Percentiles rank a stretch among this genome's conserved stretches.
These are phyloP conservation scores for Leptura quadrifasciata DNA, from an alignment of 2,888 invertebrate genomes.

Conservation along the genomic window DNA sequence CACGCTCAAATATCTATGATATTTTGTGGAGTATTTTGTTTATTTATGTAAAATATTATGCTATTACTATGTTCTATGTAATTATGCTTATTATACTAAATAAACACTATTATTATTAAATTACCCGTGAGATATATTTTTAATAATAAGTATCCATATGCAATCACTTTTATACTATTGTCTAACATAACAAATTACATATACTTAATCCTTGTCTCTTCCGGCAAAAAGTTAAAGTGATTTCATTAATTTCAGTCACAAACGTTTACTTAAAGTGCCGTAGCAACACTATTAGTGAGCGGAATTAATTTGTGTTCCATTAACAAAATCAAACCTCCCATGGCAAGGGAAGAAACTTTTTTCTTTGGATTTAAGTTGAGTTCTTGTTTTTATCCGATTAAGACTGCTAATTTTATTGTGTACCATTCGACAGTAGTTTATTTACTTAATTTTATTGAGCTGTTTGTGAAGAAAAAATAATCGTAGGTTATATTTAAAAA, in stretches of 20 bases:
- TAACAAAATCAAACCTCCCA: constrained; percentile 28
- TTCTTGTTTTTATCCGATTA: constrained; percentile 19
- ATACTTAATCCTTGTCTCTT: neutral
- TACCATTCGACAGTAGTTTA: neutral
- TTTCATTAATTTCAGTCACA: constrained; percentile 19
- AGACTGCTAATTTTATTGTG: neutral
- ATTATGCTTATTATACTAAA: too few species aligned
- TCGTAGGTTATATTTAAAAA: too few species aligned
- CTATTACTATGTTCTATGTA: too few species aligned
- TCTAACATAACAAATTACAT: neutral
- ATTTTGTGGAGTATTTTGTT: too few species aligned
- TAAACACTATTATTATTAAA: too few species aligned
- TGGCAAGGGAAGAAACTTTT: constrained; percentile 11
- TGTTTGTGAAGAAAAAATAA: neutral
- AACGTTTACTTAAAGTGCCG: constrained; percentile 18
- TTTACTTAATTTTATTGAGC: neutral
- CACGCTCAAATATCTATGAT: too few species aligned
- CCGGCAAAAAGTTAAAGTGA: constrained; percentile 9
- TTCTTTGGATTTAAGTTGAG: constrained; percentile 10
- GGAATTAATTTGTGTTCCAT: constrained; percentile 29
- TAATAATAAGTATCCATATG: neutral
- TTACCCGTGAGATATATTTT: neutral
- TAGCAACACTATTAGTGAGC: constrained; percentile 9
- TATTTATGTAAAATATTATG: too few species aligned
- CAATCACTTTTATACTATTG: neutral